phyloP scores from a whole-genome alignment of 2,797 vertebrate genomes.

The Eulemur rubriventer region DNA sequence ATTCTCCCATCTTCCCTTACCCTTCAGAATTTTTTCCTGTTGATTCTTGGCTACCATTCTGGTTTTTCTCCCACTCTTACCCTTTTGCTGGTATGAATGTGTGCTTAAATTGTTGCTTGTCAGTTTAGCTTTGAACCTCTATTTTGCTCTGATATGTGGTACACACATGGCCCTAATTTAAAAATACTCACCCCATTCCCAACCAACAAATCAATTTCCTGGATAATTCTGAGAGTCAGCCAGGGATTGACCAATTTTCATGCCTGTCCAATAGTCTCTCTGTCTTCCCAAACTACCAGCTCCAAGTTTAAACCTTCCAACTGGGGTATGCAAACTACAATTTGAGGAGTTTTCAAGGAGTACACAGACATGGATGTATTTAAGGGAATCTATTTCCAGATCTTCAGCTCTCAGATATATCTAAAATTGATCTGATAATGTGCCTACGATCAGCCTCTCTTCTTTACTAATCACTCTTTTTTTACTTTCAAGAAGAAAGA shows the following conservation, averaged over 20 bases:
- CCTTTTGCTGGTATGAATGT: background rate
- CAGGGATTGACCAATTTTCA: background rate
- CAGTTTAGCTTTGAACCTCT: constrained; percentile 16
- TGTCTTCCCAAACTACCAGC: background rate
- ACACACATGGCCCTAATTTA: background rate
- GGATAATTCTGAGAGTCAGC: background rate
- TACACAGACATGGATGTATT: background rate
- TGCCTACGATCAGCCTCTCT: background rate
- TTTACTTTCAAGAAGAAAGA: background rate
- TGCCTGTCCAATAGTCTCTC: background rate
- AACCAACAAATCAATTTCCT: background rate
- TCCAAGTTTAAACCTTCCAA: background rate
- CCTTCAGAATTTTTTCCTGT: background rate
- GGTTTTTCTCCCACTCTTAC: background rate
- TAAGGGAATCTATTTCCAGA: background rate
- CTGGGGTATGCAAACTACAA: background rate
- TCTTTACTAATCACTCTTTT: background rate
- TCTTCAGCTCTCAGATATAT: background rate
- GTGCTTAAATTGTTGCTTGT: background rate
- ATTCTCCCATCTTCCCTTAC: background rate
- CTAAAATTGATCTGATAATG: background rate
- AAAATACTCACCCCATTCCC: background rate
- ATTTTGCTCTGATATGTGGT: background rate
- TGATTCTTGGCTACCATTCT: background rate
- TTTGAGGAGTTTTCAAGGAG: background rate